These are phyloP conservation scores for Hipparchia semele DNA, from an alignment of 2,888 invertebrate species.

Conservation along the genomic window DNA sequence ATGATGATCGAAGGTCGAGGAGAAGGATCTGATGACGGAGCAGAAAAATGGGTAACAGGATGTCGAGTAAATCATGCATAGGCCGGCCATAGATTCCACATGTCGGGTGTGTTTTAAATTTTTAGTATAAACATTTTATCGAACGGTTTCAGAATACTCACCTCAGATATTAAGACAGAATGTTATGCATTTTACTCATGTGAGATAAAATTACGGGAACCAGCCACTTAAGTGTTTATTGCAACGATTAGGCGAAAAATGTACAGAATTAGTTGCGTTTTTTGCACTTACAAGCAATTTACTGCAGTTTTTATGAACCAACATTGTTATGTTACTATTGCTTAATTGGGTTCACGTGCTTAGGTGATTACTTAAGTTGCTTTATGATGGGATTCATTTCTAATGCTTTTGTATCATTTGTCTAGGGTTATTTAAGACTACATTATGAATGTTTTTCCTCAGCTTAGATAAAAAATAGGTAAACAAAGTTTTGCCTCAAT, in stretches of 20 bases:
- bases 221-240: slow-evolving; percentile 59
- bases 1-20: no score
- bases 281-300: slow-evolving; percentile 44
- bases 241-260: slow-evolving; percentile 71
- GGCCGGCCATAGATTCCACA: no score
- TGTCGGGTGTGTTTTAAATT: no score
- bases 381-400: slow-evolving; percentile 3
- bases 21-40: no score
- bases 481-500: no score
- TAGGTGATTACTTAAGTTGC: background rate
- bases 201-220: slow-evolving; percentile 62
- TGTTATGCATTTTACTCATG: slow-evolving; percentile 51
- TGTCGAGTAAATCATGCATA: no score
- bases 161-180: slow-evolving; percentile 53
- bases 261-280: slow-evolving; percentile 53
- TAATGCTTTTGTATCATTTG: background rate
- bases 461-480: no score
- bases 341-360: slow-evolving; percentile 12
- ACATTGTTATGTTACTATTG: slow-evolving; percentile 18
- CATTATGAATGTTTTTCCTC: no score
- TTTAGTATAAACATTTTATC: slow-evolving; percentile 33
- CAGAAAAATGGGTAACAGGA: no score
- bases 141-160: slow-evolving; percentile 45
- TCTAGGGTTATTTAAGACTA: background rate
- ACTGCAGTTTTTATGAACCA: slow-evolving; percentile 18